Evolutionary conservation across 2,113 vertebrate species (phyloP), one percentile per base, ranked within the genome.

Genomic region (Thymallus thymallus): DNA sequence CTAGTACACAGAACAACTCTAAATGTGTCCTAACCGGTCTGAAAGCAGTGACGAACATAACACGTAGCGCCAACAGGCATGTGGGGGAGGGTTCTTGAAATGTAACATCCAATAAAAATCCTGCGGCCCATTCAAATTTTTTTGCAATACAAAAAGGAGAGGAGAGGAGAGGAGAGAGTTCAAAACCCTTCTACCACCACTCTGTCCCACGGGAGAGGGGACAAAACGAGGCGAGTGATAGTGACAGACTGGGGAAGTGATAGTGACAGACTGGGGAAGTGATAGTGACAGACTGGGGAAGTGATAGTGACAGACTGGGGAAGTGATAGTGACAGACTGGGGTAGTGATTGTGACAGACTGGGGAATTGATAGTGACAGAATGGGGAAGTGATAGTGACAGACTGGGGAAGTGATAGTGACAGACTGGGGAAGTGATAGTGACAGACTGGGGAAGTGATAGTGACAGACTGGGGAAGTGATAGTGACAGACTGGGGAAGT

Each of bases 201-300:
- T 48, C 80, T 46, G 0, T 72, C 76, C 79, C 30, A 10, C 1
- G 68, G 77, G 79, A 75, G 23, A 26, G 29, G 68, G 69, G 86
- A 26, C 26, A 26, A 26, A 26, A 26, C 26, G 26, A 26, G 26
- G 26, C 2, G 26, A 26, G 26, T 26, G 26, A 73, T 71, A 69
- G 66, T 41, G 48, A 76, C 77, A 82, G 66, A n/a, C n/a, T n/a
- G n/a, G n/a, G n/a, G n/a, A n/a, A n/a, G n/a, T n/a, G n/a, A n/a
- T n/a, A 26, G 26, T 26, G 26, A 26, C 26, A 45, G 9, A 77
- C 72, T 10, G 62, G 45, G 68, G 32, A 56, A 84, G n/a, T n/a
- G n/a, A n/a, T n/a, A 26, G 26, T 26, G 26, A 26, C 26, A 45
- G 9, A 77, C 72, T 10, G 62, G 45, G 68, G 32, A 56, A 84